Evolutionary conservation across 2,888 invertebrate genomes (phyloP), one percentile per base, ranked within the genome.

Genomic region (Serrognathus titanus): DNA sequence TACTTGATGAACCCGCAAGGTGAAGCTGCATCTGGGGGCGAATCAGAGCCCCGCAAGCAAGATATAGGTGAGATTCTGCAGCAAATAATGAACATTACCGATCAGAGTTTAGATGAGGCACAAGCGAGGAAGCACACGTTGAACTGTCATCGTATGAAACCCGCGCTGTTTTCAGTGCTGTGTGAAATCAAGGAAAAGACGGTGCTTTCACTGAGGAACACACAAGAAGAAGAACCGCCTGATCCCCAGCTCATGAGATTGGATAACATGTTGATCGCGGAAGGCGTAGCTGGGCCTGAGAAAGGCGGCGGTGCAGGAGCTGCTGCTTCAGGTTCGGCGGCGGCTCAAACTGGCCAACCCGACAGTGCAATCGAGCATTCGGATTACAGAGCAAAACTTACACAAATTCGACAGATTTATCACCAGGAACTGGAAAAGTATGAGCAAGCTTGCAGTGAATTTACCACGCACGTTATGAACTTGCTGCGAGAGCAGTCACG

Each of bases 141-240:
- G 65, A 96, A 97, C 79, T 96, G 96, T 79, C 98, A 99, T 80
- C 89, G 97, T 78, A 97, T 99, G 96, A 97, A 97, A 81, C 96
- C 96, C 72, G 97, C 98, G 52, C 82, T 99, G 69, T 99, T 97
- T 84, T 95, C 95, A 68, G 98, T 99, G 62, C 83, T 99, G 61
- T 97, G 97, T 80, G 98, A 99, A 85, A 97, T 99, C 75, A 99
- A 99, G 84, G 98, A 99, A 81, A 99, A 99, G 85, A 98, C 97
- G 88, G 97, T 96, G 16, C 82, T 97, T 70, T 96, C 95, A 68
- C 87, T 97, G 73, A 87, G 97, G 70, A 97, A 97, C 80, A 94
- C 95, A 58, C 96, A 97, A 82, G 97, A 97, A 80, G 97, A 97
- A 76, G 97, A 97, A 76, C 96, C 97, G 2, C 96, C 96, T 75